phyloP scores from a whole-genome alignment of 2,797 vertebrate species.

The Anguilla marmorata region DNA sequence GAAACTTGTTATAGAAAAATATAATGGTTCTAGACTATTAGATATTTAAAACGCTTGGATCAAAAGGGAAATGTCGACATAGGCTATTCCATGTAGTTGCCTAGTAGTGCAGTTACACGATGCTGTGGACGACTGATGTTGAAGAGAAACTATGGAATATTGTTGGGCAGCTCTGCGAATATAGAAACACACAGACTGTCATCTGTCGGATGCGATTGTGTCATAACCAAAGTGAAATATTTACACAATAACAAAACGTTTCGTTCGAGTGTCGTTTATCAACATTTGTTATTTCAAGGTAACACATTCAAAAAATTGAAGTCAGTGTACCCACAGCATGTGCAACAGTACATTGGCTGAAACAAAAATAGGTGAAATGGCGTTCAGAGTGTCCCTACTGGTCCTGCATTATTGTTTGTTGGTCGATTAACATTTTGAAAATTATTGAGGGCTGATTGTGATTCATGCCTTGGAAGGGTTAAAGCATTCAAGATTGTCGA shows the following conservation, averaged over 20 bases:
- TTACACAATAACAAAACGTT: not conserved
- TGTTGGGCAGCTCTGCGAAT: not conserved
- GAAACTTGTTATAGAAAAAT: not conserved
- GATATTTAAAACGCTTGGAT: not conserved
- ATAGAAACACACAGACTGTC: not conserved
- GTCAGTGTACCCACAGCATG: not conserved
- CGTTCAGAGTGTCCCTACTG: not conserved
- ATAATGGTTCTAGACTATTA: not conserved
- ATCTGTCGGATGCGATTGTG: not conserved
- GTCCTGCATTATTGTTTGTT: not conserved
- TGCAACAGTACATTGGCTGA: not conserved
- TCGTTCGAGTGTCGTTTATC: not conserved
- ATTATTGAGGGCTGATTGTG: conserved; percentile 10
- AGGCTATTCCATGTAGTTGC: not conserved
- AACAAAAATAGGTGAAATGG: not conserved
- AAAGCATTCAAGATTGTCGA: conserved; percentile 35
- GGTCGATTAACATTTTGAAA: conserved; percentile 12
- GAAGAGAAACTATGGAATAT: not conserved
- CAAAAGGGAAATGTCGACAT: not conserved
- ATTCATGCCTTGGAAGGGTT: conserved; percentile 28
- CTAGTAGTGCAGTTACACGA: not conserved
- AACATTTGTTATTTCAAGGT: not conserved
- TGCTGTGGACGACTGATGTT: not conserved
- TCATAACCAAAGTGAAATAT: not conserved
- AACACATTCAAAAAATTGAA: not conserved